Percentiles rank a stretch among this genome's conserved stretches.
phyloP scores from a whole-genome alignment of 1,140 invertebrate species.

The Apis laboriosa region DNA sequence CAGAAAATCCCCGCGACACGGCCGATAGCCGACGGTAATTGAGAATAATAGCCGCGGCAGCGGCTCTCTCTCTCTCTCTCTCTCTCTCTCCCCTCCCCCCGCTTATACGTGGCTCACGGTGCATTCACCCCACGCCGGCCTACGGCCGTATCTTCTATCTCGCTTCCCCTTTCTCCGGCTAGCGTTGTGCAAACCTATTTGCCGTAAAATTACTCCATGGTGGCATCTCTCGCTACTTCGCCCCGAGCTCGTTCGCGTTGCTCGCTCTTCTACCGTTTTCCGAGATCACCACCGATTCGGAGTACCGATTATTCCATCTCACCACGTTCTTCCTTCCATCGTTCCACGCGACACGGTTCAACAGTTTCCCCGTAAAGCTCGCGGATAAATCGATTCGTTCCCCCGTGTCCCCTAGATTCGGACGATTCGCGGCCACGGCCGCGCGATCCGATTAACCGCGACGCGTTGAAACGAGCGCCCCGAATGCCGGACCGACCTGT shows the following conservation, averaged over 20 bases:
- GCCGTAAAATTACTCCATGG: conserved; percentile 66
- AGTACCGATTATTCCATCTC: background rate
- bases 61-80: background rate
- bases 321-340: background rate
- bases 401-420: too few relatives aligned
- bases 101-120: conserved; percentile 38
- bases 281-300: conserved; percentile 37
- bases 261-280: conserved; percentile 29
- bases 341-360: too few relatives aligned
- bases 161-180: conserved; percentile 6
- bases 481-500: background rate
- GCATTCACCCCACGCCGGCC: conserved; percentile 58
- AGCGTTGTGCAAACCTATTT: conserved; percentile 67
- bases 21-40: conserved; percentile 64
- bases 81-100: background rate
- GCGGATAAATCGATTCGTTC: too few relatives aligned
- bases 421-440: too few relatives aligned
- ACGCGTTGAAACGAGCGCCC: background rate
- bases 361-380: too few relatives aligned
- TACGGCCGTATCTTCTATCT: conserved; percentile 53
- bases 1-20: conserved; percentile 43
- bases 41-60: conserved; percentile 63
- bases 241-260: conserved; percentile 54
- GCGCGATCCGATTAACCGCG: too few relatives aligned
- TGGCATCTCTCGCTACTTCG: conserved; percentile 64